Evolutionary conservation across 2,797 vertebrate genomes (phyloP).

Genomic region (Arnoldichthys spilopterus): DNA sequence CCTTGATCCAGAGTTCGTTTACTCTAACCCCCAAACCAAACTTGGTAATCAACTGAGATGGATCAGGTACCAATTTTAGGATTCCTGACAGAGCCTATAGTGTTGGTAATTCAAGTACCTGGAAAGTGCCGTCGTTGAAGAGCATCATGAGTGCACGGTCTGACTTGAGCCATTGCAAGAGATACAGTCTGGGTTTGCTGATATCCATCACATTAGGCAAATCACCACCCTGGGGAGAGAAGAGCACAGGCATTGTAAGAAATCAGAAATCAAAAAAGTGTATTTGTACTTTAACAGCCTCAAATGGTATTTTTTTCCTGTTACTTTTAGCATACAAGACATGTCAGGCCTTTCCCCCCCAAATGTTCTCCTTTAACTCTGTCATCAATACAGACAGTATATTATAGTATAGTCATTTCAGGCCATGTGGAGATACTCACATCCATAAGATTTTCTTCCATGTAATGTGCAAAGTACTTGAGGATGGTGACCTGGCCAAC

Average conservation of each 20-base stretch:
- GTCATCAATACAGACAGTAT: too few species aligned
- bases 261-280: not conserved
- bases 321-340: too few species aligned
- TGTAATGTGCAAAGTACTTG: constrained; percentile 90
- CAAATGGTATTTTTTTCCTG: too few species aligned
- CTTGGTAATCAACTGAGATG: too few species aligned
- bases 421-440: constrained; percentile 71
- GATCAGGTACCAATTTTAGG: too few species aligned
- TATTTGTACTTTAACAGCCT: too few species aligned
- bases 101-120: too few species aligned
- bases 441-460: constrained; percentile 92
- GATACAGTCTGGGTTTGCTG: constrained; percentile 82
- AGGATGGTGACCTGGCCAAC: constrained; percentile 86
- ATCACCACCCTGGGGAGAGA: constrained; percentile 79
- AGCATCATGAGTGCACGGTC: constrained; percentile 92
- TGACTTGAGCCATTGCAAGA: constrained; percentile 89
- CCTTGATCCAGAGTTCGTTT: too few species aligned
- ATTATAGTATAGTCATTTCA: not conserved
- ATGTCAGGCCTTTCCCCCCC: too few species aligned
- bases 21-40: too few species aligned
- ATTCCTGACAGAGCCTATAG: too few species aligned
- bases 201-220: constrained; percentile 80
- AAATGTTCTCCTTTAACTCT: too few species aligned
- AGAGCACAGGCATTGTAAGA: not conserved
- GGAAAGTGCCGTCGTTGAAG: constrained; percentile 89